These are phyloP conservation scores for Saccostrea echinata DNA, from an alignment of 1,140 invertebrate genomes.

Conservation along the genomic window DNA sequence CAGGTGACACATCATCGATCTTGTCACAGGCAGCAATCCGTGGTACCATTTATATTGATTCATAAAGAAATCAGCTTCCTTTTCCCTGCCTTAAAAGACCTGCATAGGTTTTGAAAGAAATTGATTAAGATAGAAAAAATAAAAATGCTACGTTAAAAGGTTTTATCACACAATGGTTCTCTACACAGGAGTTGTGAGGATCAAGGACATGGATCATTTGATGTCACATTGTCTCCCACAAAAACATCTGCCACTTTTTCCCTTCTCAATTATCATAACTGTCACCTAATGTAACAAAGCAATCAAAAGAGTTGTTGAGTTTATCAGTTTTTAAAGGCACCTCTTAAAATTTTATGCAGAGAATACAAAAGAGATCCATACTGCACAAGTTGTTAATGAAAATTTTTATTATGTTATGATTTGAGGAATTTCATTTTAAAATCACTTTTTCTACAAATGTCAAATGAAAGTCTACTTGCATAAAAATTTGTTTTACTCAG, in stretches of 20 bases:
- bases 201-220: not conserved
- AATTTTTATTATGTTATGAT: not conserved
- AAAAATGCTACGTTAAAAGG: not conserved
- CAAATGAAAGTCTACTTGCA: not conserved
- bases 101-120: conserved; percentile 19
- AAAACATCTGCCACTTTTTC: not conserved
- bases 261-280: not conserved
- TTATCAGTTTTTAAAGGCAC: not conserved
- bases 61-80: conserved; percentile 22
- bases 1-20: not conserved
- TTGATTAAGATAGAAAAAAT: not conserved
- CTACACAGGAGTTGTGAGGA: not conserved
- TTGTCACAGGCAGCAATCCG: not conserved
- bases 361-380: not conserved
- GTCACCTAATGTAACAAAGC: not conserved
- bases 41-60: conserved; percentile 25
- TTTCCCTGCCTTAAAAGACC: not conserved
- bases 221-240: not conserved
- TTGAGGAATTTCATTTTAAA: not conserved
- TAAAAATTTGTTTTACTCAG: not conserved
- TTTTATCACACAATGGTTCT: not conserved
- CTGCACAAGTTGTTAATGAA: not conserved
- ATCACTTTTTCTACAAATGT: not conserved
- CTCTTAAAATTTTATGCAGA: not conserved
- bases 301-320: not conserved